These are phyloP conservation scores for Onychomys arenicola DNA, from an alignment of 2,797 vertebrate species.

Conservation along the genomic window DNA sequence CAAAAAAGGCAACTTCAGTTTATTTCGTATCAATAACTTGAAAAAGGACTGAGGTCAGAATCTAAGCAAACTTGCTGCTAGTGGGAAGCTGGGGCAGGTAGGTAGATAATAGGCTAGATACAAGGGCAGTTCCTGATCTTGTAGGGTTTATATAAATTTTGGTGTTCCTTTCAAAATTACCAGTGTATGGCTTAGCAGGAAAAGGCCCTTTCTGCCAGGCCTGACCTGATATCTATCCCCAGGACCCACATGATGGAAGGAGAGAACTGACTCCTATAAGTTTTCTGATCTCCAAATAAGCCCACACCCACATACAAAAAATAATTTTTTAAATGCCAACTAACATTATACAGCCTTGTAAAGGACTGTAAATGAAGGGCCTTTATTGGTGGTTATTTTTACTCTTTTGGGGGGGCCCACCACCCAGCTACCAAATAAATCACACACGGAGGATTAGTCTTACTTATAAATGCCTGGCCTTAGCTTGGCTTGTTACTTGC, in stretches of 20 bases:
- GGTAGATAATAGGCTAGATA: neutral
- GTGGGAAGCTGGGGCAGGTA: neutral
- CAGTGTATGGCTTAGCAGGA: neutral
- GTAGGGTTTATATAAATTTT: neutral
- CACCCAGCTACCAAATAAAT: too few relatives aligned
- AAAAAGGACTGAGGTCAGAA: neutral
- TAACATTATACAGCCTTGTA: neutral
- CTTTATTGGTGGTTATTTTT: too few relatives aligned
- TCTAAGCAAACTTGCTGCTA: neutral
- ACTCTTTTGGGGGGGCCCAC: too few relatives aligned
- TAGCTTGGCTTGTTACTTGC: too few relatives aligned
- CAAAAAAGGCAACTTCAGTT: conserved; percentile 32
- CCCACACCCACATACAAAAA: neutral
- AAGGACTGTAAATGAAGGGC: neutral
- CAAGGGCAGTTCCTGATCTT: neutral
- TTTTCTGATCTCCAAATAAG: neutral
- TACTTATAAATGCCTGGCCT: too few relatives aligned
- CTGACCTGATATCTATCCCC: too few relatives aligned
- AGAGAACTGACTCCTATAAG: neutral
- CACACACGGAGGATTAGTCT: too few relatives aligned
- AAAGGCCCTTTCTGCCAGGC: neutral
- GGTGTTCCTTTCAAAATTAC: conserved; percentile 22
- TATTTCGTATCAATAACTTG: conserved; percentile 38
- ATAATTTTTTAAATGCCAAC: neutral
- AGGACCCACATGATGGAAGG: neutral